Evolutionary conservation across 2,113 vertebrate genomes (phyloP), one percentile per base, ranked within the genome.

Genomic region (Anguilla japonica): DNA sequence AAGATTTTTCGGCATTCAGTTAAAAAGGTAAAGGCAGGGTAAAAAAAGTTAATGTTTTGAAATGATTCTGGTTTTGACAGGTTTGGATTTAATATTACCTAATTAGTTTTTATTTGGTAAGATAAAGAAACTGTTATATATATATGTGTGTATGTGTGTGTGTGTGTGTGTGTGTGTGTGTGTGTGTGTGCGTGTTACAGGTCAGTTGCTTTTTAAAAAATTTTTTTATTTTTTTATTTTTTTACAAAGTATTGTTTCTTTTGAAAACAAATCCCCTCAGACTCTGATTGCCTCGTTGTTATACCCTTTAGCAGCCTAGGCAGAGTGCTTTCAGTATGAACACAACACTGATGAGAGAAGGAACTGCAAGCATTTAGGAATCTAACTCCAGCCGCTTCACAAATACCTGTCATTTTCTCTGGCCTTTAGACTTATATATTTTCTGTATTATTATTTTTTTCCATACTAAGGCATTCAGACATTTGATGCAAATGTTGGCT

Each of bases 341-440:
- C 87, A 89, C 53, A 89, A 87, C 60, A 88, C 85, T 84, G 86
- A 91, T 81, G 87, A 88, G 87, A 88, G 50, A 89, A 88, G 86
- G 89, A 75, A 82, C 85, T 79, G 85, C 85, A 81, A 86, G 88
- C 90, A 91, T 92, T 93, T 93, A 91, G 78, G 88, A 91, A 88
- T 86, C 88, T 89, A 91, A 26, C 91, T 91, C 91, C 89, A 85
- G 67, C 71, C 41, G 87, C 81, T 89, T 85, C 88, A 46, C 84
- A 88, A 90, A 88, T 90, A 87, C 85, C 87, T 88, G 91, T 88
- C 92, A 91, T 91, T 91, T 92, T 90, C 87, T 88, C 89, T 92
- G 92, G 89, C 91, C 93, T 95, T 95, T 94, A 82, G 88, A 91
- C 86, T 90, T 91, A 88, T 92, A 89, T 94, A 93, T 94, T 94